Evolutionary conservation across 2,888 invertebrate species (phyloP), one percentile per base, ranked within the genome.

Genomic region (Syrista parreyssii): DNA sequence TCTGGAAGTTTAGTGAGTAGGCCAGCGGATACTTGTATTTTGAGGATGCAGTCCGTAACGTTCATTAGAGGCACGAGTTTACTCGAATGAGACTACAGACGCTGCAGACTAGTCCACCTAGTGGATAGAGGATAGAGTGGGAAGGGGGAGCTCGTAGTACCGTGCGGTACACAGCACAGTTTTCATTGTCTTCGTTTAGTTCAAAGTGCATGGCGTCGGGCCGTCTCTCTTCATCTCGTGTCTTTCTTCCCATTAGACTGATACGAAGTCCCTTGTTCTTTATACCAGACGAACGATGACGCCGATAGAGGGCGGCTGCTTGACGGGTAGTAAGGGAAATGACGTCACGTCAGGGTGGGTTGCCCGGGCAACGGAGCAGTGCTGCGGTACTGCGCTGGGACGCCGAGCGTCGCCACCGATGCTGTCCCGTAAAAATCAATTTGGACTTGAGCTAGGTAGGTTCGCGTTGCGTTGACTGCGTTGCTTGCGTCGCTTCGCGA

Each of bases 381-480:
- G 71, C 31, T 32, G 74, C 74, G 74, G 31, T 34, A 83, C 82
- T 84, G 88, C 84, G 80, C 85, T 83, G 86, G 86, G 86, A 88
- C 88, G 87, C 88, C 85, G 85, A 79, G 88, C 88, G 90, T 88
- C 91, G 89, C 89, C 89, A 89, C 89, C 85, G 86, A 81, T 86
- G 88, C 81, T 82, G 85, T 86, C 83, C 83, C 88, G 90, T 90
- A 91, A 91, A 91, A 91, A 91, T 91, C 91, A 91, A 91, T 91
- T 91, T 91, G 88, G 88, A 88, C 88, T 87, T 87, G 88, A 76
- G 86, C 88, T 87, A 88, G 76, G 73, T 75, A 75, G 73, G 74
- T 71, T 69, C 69, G 72, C 78, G 79, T 76, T 79, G 81, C 68
- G 79, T 82, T 75, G 83, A 82, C 40, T 83, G 79, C 81, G 77